Evolutionary conservation across 2,797 vertebrate genomes (phyloP).

Genomic region (Leuciscus waleckii): DNA sequence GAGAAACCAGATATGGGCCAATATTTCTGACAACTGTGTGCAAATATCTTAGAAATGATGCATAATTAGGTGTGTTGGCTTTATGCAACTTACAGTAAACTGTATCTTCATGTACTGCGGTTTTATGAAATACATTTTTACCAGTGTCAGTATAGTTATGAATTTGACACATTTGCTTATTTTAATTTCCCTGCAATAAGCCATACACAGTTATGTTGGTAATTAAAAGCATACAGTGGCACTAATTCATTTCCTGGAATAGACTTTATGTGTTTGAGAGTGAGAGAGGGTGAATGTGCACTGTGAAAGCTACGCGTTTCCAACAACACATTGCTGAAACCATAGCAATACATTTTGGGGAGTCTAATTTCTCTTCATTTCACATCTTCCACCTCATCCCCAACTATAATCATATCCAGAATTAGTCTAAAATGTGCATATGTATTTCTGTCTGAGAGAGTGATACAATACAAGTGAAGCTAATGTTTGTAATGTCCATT

Average conservation of each 20-base stretch:
- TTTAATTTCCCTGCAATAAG: slow-evolving; percentile 30
- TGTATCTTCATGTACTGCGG: slow-evolving; percentile 16
- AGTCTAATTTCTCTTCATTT: background rate
- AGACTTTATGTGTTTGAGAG: background rate
- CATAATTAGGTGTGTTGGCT: background rate
- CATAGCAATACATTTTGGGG: background rate
- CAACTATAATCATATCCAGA: slow-evolving; percentile 13
- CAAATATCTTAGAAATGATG: background rate
- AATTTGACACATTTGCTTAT: background rate
- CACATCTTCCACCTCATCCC: background rate
- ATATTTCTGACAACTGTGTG: background rate
- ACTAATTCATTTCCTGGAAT: slow-evolving; percentile 43
- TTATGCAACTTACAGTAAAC: slow-evolving; percentile 41
- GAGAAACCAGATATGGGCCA: background rate
- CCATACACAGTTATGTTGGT: slow-evolving; percentile 32
- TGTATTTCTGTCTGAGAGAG: slow-evolving; percentile 17
- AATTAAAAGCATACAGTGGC: slow-evolving; percentile 50
- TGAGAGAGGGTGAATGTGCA: slow-evolving; percentile 6
- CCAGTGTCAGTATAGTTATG: background rate
- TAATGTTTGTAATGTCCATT: slow-evolving; percentile 1
- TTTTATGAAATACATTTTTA: slow-evolving; percentile 24
- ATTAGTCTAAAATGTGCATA: slow-evolving; percentile 11
- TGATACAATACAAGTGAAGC: background rate
- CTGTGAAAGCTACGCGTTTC: slow-evolving; percentile 14
- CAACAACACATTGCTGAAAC: slow-evolving; percentile 27